Evolutionary conservation across 1,140 invertebrate species (phyloP).

Genomic region (Trachymyrmex septentrionalis): DNA sequence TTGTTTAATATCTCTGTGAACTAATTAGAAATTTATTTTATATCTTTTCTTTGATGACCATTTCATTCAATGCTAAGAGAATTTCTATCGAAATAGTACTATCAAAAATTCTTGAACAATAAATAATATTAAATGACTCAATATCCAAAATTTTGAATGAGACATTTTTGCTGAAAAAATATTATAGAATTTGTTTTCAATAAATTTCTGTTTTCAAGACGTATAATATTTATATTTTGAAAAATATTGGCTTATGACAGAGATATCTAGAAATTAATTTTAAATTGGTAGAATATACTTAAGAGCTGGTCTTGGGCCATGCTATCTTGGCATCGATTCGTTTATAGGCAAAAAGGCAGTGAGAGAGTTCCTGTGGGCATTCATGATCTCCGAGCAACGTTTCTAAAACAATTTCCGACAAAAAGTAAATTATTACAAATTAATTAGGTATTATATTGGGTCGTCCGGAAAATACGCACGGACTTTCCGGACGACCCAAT

Average conservation of each 20-base stretch:
- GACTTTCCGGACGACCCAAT: too few relatives aligned
- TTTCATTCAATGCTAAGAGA: not conserved
- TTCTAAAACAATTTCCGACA: slow-evolving; percentile 89
- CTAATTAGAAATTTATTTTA: not conserved
- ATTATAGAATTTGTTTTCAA: slow-evolving; percentile 10
- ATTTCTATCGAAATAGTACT: slow-evolving; percentile 11
- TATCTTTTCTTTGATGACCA: not conserved
- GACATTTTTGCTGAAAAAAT: slow-evolving; percentile 9
- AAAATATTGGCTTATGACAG: slow-evolving; percentile 46
- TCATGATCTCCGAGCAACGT: slow-evolving; percentile 94
- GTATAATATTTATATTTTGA: not conserved
- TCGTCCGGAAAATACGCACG: too few relatives aligned
- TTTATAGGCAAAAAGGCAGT: slow-evolving; percentile 97
- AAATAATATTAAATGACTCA: not conserved
- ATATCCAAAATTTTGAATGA: slow-evolving; percentile 15
- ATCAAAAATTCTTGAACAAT: slow-evolving; percentile 6
- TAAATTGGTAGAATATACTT: slow-evolving; percentile 52
- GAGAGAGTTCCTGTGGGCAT: slow-evolving; percentile 95
- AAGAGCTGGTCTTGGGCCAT: slow-evolving; percentile 92
- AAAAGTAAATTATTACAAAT: not conserved
- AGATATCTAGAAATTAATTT: slow-evolving; percentile 3
- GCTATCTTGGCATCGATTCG: slow-evolving; percentile 98
- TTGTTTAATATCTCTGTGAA: not conserved
- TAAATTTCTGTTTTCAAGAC: slow-evolving; percentile 14
- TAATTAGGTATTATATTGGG: too few relatives aligned